Evolutionary conservation across 2,888 invertebrate species (phyloP).

Genomic region (Pristionchus japonicus): DNA sequence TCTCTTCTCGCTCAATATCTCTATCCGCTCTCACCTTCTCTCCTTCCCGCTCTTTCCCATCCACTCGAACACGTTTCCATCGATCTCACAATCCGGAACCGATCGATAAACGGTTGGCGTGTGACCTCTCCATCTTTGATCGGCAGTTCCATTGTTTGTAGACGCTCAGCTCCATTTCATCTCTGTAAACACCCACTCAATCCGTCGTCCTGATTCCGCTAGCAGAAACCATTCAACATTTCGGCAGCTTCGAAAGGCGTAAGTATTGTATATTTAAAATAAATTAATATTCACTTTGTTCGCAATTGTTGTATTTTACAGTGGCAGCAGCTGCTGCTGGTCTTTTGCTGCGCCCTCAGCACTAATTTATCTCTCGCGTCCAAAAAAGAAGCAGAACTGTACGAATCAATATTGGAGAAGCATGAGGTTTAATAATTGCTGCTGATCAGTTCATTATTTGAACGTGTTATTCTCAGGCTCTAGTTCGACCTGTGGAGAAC

Average conservation of each 20-base stretch:
- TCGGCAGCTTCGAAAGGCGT: slow-evolving; percentile 37
- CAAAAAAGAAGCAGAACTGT: slow-evolving; percentile 56
- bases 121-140: slow-evolving; percentile 6
- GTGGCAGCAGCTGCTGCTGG: slow-evolving; percentile 47
- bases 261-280: background rate
- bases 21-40: slow-evolving; percentile 10
- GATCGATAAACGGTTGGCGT: background rate
- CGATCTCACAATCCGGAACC: background rate
- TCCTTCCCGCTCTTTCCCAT: background rate
- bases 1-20: slow-evolving; percentile 25
- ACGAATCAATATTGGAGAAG: slow-evolving; percentile 59
- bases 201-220: background rate
- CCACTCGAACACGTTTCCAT: slow-evolving; percentile 37
- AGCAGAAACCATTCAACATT: slow-evolving; percentile 46
- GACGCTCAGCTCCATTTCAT: background rate
- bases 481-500: slow-evolving; percentile 63
- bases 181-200: slow-evolving; percentile 2
- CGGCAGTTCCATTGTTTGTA: background rate
- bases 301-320: background rate
- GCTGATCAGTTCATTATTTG: background rate
- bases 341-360: slow-evolving; percentile 30
- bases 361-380: slow-evolving; percentile 33
- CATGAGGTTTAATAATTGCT: slow-evolving; percentile 50
- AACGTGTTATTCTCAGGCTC: slow-evolving; percentile 42
- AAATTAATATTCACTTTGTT: background rate